Conservation (phyloP, 2,113 vertebrate genomes). For the Sigmodon hispidus region DNA sequence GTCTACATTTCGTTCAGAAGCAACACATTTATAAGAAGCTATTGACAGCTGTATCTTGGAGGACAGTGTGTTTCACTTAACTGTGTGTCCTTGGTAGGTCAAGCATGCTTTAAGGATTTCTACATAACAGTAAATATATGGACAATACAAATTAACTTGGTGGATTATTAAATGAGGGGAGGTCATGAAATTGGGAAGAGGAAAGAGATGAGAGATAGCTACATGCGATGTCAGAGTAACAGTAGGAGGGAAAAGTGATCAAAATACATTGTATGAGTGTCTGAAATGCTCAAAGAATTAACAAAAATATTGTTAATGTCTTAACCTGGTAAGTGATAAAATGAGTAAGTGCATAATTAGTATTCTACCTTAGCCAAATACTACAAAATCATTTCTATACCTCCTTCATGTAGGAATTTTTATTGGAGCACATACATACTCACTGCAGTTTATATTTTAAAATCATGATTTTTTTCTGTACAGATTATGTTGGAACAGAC, state of each 20-base stretch:
- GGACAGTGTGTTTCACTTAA: background rate
- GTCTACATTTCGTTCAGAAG: background rate
- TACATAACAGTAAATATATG: background rate
- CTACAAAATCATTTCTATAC: background rate
- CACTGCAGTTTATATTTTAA: conserved; percentile 40
- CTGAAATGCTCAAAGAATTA: background rate
- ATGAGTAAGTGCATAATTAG: conserved; percentile 27
- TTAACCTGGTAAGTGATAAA: background rate
- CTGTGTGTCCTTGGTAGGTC: background rate
- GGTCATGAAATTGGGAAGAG: background rate
- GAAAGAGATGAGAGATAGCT: background rate
- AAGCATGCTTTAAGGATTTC: background rate
- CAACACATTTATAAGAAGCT: background rate
- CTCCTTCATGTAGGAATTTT: conserved; percentile 36
- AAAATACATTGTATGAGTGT: background rate
- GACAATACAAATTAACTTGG: background rate
- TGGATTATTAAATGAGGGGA: background rate
- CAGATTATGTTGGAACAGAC: conserved; percentile 43
- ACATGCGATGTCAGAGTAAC: background rate
- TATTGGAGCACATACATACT: conserved; percentile 2
- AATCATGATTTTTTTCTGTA: conserved; percentile 14
- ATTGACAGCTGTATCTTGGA: background rate
- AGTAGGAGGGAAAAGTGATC: background rate
- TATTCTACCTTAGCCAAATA: conserved; percentile 55
- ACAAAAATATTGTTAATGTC: background rate